Evolutionary conservation across 1,140 invertebrate species (phyloP).

Genomic region (Telenomus remus): DNA sequence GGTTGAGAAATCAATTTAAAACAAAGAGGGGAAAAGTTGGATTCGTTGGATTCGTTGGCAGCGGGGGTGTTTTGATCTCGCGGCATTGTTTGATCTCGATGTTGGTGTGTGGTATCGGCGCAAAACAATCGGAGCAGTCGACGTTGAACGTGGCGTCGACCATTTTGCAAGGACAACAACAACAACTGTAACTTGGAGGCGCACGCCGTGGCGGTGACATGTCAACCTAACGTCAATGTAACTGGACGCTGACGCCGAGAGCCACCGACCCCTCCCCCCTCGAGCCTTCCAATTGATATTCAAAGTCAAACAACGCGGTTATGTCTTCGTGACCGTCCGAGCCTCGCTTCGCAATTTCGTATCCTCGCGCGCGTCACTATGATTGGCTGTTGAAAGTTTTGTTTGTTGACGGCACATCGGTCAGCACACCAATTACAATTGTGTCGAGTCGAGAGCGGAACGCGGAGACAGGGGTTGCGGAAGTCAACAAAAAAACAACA

Average conservation of each 20-base stretch:
- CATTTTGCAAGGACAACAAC: constrained; percentile 13
- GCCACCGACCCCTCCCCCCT: background rate
- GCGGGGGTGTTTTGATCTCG: too few species aligned
- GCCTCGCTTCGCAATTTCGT: constrained; percentile 43
- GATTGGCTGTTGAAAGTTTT: constrained; percentile 39
- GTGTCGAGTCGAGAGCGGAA: constrained; percentile 33
- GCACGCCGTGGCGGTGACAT: constrained; percentile 8
- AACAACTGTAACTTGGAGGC: too few species aligned
- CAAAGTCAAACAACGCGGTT: constrained; percentile 8
- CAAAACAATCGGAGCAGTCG: constrained; percentile 19
- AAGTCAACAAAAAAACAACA: constrained; percentile 32
- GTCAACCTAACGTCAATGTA: constrained; percentile 26
- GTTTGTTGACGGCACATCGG: constrained; percentile 23
- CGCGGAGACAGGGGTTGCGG: constrained; percentile 41
- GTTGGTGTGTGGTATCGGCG: constrained; percentile 35
- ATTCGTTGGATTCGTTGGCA: too few species aligned
- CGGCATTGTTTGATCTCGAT: constrained; percentile 1
- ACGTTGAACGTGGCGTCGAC: constrained; percentile 26
- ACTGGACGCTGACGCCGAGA: background rate
- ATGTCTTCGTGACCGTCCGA: constrained; percentile 42
- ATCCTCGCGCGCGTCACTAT: constrained; percentile 39
- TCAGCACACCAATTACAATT: constrained; percentile 40
- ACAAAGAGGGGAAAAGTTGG: too few species aligned
- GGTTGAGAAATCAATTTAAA: too few species aligned
- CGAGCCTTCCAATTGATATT: background rate